Base-by-base conservation (phyloP, 2,797 vertebrate genomes). In the Oreortyx pictus region DNA sequence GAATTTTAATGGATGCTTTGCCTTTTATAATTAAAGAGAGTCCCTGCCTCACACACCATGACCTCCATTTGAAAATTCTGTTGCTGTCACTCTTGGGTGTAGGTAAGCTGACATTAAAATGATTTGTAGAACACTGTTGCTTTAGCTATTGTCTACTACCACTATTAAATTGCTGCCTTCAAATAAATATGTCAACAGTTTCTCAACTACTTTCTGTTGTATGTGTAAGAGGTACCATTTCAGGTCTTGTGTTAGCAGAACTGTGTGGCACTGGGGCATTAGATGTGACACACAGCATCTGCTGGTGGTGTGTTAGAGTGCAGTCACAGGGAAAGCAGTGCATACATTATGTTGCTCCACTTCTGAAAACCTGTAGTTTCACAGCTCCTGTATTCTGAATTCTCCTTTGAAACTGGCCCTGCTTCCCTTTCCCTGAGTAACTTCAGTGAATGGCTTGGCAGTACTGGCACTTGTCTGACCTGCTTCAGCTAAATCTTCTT, bases 401-500 rank as follows among this genome's bases (percentile, higher is more conserved):
- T 68, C 8, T 59, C 24, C 43, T 62, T 27, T 75, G 56, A 70
- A 94, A 62, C 3, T 75, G n/a, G 27, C 31, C 7, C 13, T 79
- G 29, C 18, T 3, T 71, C 2, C 25, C 14, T 68, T 93, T 86
- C 41, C 10, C n/a, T 46, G 25, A 76, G n/a, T 84, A 79, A 47
- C 41, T 73, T 49, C 24, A 57, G 22, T 24, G 27, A 84, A 56
- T 52, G 7, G 27, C 52, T 86, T 87, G 84, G 39, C 25, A 43
- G 8, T 89, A 41, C 12, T 68, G 37, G 5, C 33, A 29, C 9
- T 24, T 44, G 4, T 60, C 29, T 70, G 2, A 0, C 23, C 44
- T 84, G 29, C 54, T 88, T 72, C 79, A 59, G n/a, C 33, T 73
- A 72, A 67, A 43, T 5, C n/a, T 87, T 59, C 35, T 22, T 81